phyloP scores from a whole-genome alignment of 2,888 invertebrate species.

The Habroteleia sp. region DNA sequence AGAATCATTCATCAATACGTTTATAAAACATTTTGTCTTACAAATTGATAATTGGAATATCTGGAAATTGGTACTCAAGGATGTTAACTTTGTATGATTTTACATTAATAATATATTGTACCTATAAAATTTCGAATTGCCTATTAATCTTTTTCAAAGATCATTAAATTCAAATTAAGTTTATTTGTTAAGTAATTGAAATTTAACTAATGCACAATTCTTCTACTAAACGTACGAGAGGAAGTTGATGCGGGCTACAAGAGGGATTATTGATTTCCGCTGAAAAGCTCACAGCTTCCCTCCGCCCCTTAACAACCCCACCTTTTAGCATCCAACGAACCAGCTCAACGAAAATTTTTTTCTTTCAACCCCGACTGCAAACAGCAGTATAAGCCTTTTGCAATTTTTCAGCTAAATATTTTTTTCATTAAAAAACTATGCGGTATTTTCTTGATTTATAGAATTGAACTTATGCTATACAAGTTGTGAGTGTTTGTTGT shows the following conservation, averaged over 20 bases:
- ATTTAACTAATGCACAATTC: slow-evolving; percentile 35
- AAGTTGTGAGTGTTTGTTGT: slow-evolving; percentile 19
- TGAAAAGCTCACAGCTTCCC: slow-evolving; percentile 72
- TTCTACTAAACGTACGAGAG: slow-evolving; percentile 37
- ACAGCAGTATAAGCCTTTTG: slow-evolving; percentile 55
- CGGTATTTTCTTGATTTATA: slow-evolving; percentile 30
- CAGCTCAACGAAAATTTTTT: slow-evolving; percentile 62
- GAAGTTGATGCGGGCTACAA: slow-evolving; percentile 63
- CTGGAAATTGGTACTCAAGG: too few species aligned
- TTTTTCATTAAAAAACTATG: slow-evolving; percentile 58
- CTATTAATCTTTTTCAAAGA: too few species aligned
- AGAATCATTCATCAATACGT: too few species aligned
- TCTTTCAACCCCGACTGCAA: slow-evolving; percentile 54
- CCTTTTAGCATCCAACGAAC: slow-evolving; percentile 61
- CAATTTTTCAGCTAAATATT: slow-evolving; percentile 62
- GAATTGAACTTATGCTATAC: slow-evolving; percentile 19
- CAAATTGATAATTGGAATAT: too few species aligned
- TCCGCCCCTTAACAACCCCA: slow-evolving; percentile 68
- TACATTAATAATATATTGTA: too few species aligned
- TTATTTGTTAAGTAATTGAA: too few species aligned
- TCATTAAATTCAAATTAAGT: too few species aligned
- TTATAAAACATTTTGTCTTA: too few species aligned
- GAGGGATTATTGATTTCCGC: slow-evolving; percentile 77
- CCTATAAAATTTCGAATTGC: too few species aligned
- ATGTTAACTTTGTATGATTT: too few species aligned